Base-by-base conservation (phyloP, 2,797 vertebrate genomes). In the Alauda arvensis region DNA sequence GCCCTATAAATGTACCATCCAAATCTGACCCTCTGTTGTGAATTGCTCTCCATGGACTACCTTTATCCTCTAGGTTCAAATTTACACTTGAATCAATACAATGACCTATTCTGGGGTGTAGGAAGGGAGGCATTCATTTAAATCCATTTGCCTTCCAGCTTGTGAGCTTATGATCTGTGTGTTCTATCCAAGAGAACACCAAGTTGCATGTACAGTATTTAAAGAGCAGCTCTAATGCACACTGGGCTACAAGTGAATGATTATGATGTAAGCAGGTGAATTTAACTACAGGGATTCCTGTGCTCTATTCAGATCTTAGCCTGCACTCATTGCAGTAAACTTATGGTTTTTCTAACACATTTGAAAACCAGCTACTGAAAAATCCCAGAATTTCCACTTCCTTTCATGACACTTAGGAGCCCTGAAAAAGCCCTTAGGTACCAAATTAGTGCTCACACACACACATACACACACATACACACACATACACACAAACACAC, bases 251-350 rank as follows among this genome's bases (percentile, higher is more conserved):
- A 77, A 45, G 33, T 56, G 61, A 72, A 55, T 34, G 15, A 87
- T 45, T 23, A 66, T 28, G 18, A 40, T 52, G 25, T 82, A 85
- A 91, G 52, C 60, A 67, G 6, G 4, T 68, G 43, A 80, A 43
- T 67, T 65, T 66, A 92, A 60, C 52, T 82, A 65, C 49, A 88
- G 51, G 51, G 85, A 87, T 85, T 91, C 89, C 92, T 87, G 69
- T 85, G 72, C 70, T 90, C 76, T 62, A 8, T 48, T 79, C 57
- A 70, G 68, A 66, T 83, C 83, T 87, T 39, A 37, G 33, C 51
- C 52, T 79, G 29, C 24, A 23, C 42, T 93, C 53, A 31, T 48
- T 71, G 78, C 42, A 82, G 34, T 59, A 48, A 45, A 77, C 61
- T 57, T 28, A 7, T 28, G 12, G 34, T 63, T 55, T 84, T 89